Percentiles rank a stretch among this genome's conserved stretches.
phyloP scores from a whole-genome alignment of 2,888 invertebrate genomes.

The Rhingia rostrata region DNA sequence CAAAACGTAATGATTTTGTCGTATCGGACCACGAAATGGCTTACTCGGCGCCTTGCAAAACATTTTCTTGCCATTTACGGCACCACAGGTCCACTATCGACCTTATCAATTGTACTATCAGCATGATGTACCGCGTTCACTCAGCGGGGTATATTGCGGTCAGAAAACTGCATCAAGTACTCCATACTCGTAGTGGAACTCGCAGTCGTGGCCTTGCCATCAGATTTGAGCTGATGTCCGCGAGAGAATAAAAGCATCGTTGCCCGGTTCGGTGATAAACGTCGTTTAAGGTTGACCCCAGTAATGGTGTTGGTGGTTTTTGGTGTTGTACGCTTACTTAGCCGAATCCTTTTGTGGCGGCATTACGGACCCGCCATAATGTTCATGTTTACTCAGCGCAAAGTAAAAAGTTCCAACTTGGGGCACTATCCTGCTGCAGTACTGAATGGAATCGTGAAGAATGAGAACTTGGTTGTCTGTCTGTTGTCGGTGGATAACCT shows the following conservation, averaged over 20 bases:
- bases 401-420: slow-evolving; percentile 27
- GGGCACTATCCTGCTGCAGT: too few species aligned
- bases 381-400: slow-evolving; percentile 8
- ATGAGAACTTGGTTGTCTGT: slow-evolving; percentile 27
- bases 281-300: slow-evolving; percentile 25
- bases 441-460: slow-evolving; percentile 1
- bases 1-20: neutral
- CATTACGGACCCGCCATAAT: too few species aligned
- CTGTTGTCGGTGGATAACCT: slow-evolving; percentile 35
- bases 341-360: too few species aligned
- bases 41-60: neutral
- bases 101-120: slow-evolving; percentile 42
- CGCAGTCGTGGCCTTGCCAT: slow-evolving; percentile 38
- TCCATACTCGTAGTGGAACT: too few species aligned
- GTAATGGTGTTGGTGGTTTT: too few species aligned
- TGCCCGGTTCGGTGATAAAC: slow-evolving; percentile 23
- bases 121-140: slow-evolving; percentile 20
- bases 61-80: slow-evolving; percentile 15
- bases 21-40: too few species aligned
- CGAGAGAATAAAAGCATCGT: slow-evolving; percentile 22
- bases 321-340: too few species aligned
- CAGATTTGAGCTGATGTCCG: slow-evolving; percentile 17
- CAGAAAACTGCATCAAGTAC: slow-evolving; percentile 14
- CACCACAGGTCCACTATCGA: slow-evolving; percentile 14
- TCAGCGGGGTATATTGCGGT: slow-evolving; percentile 42